Percentiles rank a stretch among this genome's conserved stretches.
phyloP scores from a whole-genome alignment of 1,140 invertebrate genomes.

The Odontomachus brunneus region DNA sequence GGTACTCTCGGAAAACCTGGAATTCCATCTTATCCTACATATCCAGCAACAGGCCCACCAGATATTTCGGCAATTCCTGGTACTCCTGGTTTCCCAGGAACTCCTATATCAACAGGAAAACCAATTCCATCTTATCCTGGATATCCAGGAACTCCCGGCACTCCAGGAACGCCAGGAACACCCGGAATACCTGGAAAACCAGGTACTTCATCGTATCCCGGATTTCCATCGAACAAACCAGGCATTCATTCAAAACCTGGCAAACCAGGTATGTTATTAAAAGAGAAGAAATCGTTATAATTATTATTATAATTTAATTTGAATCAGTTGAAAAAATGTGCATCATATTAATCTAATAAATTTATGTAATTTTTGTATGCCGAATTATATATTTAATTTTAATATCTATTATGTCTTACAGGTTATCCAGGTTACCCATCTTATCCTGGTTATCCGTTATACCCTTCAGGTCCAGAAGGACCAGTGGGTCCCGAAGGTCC shows the following conservation, averaged over 20 bases:
- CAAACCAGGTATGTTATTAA: slow-evolving; percentile 6
- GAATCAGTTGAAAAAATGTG: background rate
- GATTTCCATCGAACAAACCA: background rate
- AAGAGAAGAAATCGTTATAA: slow-evolving; percentile 7
- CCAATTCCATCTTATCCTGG: slow-evolving; percentile 59
- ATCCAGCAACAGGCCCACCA: slow-evolving; percentile 75
- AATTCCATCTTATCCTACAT: slow-evolving; percentile 78
- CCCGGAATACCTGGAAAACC: slow-evolving; percentile 44
- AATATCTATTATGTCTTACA: background rate
- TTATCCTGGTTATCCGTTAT: slow-evolving; percentile 53
- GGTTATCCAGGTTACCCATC: slow-evolving; percentile 29
- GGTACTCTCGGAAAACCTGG: slow-evolving; percentile 52
- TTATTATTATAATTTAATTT: background rate
- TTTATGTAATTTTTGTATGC: background rate
- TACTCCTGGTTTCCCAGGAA: background rate
- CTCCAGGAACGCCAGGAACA: slow-evolving; percentile 20
- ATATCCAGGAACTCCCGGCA: slow-evolving; percentile 66
- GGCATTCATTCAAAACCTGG: background rate
- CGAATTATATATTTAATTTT: background rate
- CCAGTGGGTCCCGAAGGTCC: slow-evolving; percentile 43
- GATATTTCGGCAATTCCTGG: slow-evolving; percentile 69
- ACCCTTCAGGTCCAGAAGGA: slow-evolving; percentile 42
- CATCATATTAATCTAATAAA: background rate
- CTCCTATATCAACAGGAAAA: slow-evolving; percentile 49
- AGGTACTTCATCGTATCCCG: slow-evolving; percentile 30